Evolutionary conservation across 2,113 vertebrate genomes (phyloP).

Genomic region (Mirza zaza): DNA sequence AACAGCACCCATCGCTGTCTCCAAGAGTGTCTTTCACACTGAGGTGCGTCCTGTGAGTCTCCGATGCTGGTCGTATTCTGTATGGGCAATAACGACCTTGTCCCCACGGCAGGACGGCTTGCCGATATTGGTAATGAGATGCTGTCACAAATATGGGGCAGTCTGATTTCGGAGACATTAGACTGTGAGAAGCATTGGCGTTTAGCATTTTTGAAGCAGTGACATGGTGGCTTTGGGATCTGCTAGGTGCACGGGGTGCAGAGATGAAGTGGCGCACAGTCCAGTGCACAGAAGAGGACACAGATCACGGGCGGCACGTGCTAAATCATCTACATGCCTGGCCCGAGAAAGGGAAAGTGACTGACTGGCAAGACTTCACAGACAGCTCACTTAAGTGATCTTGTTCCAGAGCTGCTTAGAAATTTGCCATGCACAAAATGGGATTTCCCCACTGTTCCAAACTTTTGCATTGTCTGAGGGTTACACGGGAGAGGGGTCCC

Average conservation of each 20-base stretch:
- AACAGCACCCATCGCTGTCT: not conserved
- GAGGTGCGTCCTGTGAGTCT: not conserved
- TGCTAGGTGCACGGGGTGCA: not conserved
- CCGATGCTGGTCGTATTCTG: not conserved
- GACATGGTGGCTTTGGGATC: not conserved
- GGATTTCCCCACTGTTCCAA: not conserved
- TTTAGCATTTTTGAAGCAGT: not conserved
- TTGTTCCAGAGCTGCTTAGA: not conserved
- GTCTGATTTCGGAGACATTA: not conserved
- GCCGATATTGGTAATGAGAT: not conserved
- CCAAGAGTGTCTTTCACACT: not conserved
- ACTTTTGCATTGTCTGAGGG: not conserved
- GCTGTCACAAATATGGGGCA: not conserved
- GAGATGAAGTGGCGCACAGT: not conserved
- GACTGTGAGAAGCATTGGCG: not conserved
- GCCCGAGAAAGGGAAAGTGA: not conserved
- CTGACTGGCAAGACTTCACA: not conserved
- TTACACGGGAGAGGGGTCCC: not conserved
- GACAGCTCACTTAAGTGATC: not conserved
- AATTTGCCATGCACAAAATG: too few relatives aligned
- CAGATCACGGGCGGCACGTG: fast-evolving
- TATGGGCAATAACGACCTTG: fast-evolving
- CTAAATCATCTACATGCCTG: not conserved
- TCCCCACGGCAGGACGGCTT: not conserved
- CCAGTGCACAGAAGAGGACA: not conserved